Conservation (phyloP, 1,140 invertebrate genomes). For the Drosophila guanche region DNA sequence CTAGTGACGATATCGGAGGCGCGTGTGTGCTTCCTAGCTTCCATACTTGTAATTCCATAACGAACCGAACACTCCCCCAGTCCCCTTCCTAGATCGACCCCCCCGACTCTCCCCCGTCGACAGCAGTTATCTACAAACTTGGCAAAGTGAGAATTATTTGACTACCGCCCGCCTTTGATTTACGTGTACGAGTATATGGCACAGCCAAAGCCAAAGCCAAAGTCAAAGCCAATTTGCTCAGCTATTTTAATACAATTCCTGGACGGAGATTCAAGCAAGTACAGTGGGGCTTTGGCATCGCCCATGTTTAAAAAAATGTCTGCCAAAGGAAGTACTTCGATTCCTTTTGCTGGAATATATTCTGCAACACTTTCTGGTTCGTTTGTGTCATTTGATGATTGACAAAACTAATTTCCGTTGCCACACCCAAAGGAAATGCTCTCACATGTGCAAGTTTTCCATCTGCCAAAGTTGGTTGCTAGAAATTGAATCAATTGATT, state of each 20-base stretch:
- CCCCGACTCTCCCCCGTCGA: too few species aligned
- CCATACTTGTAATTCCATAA: constrained; percentile 44
- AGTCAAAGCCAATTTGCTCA: neutral
- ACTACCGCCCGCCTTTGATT: constrained; percentile 34
- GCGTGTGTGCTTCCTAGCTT: constrained; percentile 67
- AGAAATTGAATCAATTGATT: constrained; percentile 36
- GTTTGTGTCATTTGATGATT: constrained; percentile 20
- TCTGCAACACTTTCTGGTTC: neutral
- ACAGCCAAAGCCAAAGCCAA: neutral
- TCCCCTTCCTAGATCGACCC: neutral
- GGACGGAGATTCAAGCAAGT: neutral
- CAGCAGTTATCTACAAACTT: constrained; percentile 15
- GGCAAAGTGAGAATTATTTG: constrained; percentile 28
- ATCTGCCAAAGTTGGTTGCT: constrained; percentile 2
- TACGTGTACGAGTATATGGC: constrained; percentile 6
- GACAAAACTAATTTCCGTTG: constrained; percentile 55
- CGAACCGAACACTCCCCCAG: too few species aligned
- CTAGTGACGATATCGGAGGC: constrained; percentile 34
- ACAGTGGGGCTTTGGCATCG: neutral
- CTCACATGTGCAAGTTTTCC: constrained; percentile 1
- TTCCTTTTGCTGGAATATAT: neutral
- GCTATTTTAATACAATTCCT: neutral
- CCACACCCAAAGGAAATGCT: constrained; percentile 1
- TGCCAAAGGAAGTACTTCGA: neutral
- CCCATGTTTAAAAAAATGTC: constrained; percentile 12